Base-by-base conservation (phyloP, 2,888 invertebrate species). In the Melolontha melolontha region DNA sequence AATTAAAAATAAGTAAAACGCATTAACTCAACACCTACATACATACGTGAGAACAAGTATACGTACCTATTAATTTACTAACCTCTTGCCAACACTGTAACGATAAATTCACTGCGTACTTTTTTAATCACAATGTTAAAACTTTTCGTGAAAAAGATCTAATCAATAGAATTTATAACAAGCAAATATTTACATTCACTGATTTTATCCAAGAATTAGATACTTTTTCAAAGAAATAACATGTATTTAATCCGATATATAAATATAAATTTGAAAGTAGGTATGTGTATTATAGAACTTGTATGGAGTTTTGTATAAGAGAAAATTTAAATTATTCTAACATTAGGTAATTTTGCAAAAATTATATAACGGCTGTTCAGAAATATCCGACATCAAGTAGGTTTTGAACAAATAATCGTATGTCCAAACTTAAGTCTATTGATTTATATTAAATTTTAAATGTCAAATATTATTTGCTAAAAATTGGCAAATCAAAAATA, bases 1-100 rank as follows among this genome's bases (percentile, higher is more conserved):
- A 41, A 59, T 59, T 27, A 44, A 59, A 59, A 59, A 59, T 44
- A 29, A 27, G 44, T 59, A 59, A 29, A 59, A 59, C 44, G 59
- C 29, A 59, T 44, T 29, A 59, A 41, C 7, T 29, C 14, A 44
- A 59, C 59, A 44, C 59, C 59, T 59, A 59, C 47, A 14, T 17
- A 12, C 12, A 8, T 8, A 14, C 59, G 59, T 59, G 22, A 17
- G n/a, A 17, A 41, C 55, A 41, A 55, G 17, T 44, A 59, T 27
- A 59, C 14, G 44, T 44, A 59, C 7, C 59, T 14, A 44, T 12
- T 42, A 59, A 59, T 59, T 59, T 59, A 59, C 57, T 27, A 40
- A 59, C 44, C 44, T 10, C 27, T 29, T 59, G 59, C 17, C 44
- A 55, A 42, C 41, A 44, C 14, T 42, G 12, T 44, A 14, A 29